Evolutionary conservation across 1,140 invertebrate genomes (phyloP).

Genomic region (Drosophila sturtevanti): DNA sequence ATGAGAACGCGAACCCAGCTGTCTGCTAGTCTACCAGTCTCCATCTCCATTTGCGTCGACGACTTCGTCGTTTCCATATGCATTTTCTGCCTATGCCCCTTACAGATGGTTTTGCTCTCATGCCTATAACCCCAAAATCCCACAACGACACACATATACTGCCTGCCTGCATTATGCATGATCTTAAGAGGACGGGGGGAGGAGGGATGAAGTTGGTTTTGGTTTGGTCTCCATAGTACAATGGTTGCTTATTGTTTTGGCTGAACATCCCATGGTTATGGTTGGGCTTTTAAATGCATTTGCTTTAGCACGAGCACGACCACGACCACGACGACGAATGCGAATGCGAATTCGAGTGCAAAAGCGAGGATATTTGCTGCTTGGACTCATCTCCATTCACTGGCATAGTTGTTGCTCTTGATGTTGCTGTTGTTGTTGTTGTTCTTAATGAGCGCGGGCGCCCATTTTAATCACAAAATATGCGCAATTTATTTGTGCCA

Average conservation of each 20-base stretch:
- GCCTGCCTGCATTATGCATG: neutral
- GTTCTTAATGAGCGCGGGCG: slow-evolving; percentile 52
- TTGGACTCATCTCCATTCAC: slow-evolving; percentile 14
- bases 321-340: no score
- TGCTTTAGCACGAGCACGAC: slow-evolving; percentile 12
- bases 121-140: slow-evolving; percentile 61
- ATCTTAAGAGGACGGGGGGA: slow-evolving; percentile 5
- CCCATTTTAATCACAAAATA: slow-evolving; percentile 62
- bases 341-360: no score
- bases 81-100: slow-evolving; percentile 3
- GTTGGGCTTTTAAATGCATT: slow-evolving; percentile 38
- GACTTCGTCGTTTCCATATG: slow-evolving; percentile 1
- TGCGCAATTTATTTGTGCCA: slow-evolving; percentile 57
- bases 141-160: slow-evolving; percentile 46
- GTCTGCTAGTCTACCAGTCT: neutral
- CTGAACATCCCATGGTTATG: slow-evolving; percentile 28
- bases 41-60: neutral
- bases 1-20: slow-evolving; percentile 4
- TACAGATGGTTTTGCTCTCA: slow-evolving; percentile 39
- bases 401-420: neutral
- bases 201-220: neutral
- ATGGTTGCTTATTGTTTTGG: slow-evolving; percentile 58
- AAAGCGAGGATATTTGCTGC: slow-evolving; percentile 49
- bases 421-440: neutral
- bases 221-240: slow-evolving; percentile 24